These are phyloP conservation scores for Gallinago media DNA, from an alignment of 2,113 vertebrate genomes.

Conservation along the genomic window DNA sequence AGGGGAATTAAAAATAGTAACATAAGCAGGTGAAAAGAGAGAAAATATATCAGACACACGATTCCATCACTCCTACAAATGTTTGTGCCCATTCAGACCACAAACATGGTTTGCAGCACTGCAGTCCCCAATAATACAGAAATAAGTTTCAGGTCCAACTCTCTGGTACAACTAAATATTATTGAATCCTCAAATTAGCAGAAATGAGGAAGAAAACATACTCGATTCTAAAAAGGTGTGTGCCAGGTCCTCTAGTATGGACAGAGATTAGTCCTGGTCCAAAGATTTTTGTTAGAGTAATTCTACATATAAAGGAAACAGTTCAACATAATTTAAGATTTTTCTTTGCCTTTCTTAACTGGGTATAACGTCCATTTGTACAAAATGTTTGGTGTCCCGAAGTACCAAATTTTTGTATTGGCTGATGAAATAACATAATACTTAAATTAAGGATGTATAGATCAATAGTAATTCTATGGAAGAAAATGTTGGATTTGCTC, in stretches of 20 bases:
- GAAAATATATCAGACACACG: neutral
- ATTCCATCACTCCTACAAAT: neutral
- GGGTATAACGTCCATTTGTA: neutral
- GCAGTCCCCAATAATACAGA: fast-evolving
- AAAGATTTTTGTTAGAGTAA: neutral
- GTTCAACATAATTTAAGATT: neutral
- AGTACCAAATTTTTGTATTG: neutral
- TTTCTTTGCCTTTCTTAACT: neutral
- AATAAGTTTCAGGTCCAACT: neutral
- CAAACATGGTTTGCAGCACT: neutral
- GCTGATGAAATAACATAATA: neutral
- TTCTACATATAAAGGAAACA: neutral
- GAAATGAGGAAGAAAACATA: neutral
- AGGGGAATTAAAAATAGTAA: neutral
- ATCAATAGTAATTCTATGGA: neutral
- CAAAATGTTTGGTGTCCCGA: neutral
- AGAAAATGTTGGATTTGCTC: neutral
- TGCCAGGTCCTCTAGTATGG: neutral
- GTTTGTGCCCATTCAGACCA: neutral
- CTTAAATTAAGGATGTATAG: neutral
- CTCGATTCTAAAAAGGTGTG: neutral
- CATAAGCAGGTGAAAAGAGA: neutral
- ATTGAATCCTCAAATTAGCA: neutral
- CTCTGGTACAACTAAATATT: neutral
- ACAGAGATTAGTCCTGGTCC: neutral